Base-by-base conservation (phyloP, 1,140 invertebrate species). In the Drosophila truncata region DNA sequence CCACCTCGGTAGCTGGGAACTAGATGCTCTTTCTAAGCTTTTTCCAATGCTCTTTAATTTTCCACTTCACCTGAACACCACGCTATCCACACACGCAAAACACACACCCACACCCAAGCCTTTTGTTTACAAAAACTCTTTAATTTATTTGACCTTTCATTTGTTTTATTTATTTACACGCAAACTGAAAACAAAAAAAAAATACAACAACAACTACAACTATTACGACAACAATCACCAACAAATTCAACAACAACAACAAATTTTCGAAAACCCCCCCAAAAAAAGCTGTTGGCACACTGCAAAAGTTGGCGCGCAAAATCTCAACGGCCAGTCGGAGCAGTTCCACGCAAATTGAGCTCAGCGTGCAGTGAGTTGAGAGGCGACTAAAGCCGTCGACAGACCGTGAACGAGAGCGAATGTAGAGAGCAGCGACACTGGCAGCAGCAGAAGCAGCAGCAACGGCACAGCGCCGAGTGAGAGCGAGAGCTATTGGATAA, bases 241-340 rank as follows among this genome's bases (percentile, higher is more conserved):
- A 76, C 63, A 71, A 49, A 60, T 54, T 79, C n/a, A 59, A 69
- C 44, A 80, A 66, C 42, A 78, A 64, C 50, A 54, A 54, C 50
- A 54, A 54, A 35, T 55, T 78, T 59, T 41, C 18, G 50, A 77
- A 57, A 70, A 77, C 39, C 47, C 46, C 49, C 54, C 59, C 47
- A 65, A 91, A 50, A 44, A 47, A 65, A 92, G 91, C 91, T 86
- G 91, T 92, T 80, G 91, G 91, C 79, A 78, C 86, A 71, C 78
- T 92, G 58, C 91, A 92, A 92, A 92, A 92, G 87, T 65, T 92
- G 82, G 91, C 77, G 84, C 91, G 91, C 81, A 92, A 92, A 91
- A 80, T 88, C 69, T 92, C 91, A 78, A 63, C 35, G 84, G 84
- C 78, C 82, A 92, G 91, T 83, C 91, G 88, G 84, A 92, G 91